phyloP scores from a whole-genome alignment of 2,113 vertebrate species.

The Hydropotes inermis region DNA sequence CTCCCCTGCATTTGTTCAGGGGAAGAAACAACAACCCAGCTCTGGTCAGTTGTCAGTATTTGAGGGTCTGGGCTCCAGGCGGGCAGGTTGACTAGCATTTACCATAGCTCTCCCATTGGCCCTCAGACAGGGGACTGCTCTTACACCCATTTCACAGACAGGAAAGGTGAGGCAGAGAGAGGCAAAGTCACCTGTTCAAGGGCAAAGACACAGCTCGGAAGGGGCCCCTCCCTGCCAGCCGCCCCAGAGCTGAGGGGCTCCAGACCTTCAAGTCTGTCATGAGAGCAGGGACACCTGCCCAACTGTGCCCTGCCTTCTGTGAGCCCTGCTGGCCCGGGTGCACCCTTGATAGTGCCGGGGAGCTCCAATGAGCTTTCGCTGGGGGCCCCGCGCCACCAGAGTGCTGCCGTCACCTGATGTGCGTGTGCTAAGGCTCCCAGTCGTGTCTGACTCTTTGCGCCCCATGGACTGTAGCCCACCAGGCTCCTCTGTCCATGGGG shows the following conservation, averaged over 20 bases:
- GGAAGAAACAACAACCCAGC: no score
- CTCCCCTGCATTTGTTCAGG: background rate
- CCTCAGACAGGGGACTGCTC: background rate
- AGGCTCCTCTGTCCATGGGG: background rate
- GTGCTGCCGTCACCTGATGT: fast-evolving
- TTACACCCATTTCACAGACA: background rate
- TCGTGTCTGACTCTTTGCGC: background rate
- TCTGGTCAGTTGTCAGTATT: background rate
- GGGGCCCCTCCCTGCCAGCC: background rate
- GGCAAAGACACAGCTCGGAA: background rate
- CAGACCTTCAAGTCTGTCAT: background rate
- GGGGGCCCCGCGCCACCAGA: fast-evolving
- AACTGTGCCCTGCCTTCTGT: background rate
- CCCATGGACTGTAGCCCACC: background rate
- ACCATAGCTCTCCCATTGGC: background rate
- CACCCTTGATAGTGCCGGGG: fast-evolving
- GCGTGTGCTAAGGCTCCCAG: background rate
- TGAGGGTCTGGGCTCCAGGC: background rate
- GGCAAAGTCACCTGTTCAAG: background rate
- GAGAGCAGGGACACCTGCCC: background rate
- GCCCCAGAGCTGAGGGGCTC: background rate
- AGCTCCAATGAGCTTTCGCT: background rate
- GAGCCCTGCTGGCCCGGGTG: background rate
- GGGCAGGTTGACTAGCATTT: background rate
- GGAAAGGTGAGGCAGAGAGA: background rate